A percentile compares a stretch with the other conserved stretches of the same genome.
Conservation (phyloP, 1,140 invertebrate genomes). For the Radopholus similis region DNA sequence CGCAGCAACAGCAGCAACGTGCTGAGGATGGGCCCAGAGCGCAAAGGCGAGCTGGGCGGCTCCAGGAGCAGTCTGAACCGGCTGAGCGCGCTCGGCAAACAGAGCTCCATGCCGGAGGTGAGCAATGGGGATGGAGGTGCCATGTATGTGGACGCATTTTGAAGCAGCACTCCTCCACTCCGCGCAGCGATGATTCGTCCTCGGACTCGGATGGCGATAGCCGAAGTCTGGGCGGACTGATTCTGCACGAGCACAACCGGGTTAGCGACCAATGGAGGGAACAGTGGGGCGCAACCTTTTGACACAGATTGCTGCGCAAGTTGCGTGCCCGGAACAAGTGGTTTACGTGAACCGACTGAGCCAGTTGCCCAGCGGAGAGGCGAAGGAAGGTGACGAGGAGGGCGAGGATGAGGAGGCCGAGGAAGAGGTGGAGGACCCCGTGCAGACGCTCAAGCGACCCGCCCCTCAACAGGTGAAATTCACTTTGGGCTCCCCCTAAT, state of each 20-base stretch:
- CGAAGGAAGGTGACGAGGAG: slow-evolving; percentile 10
- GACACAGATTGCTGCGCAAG: neutral
- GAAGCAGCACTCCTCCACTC: slow-evolving; percentile 72
- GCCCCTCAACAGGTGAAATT: neutral
- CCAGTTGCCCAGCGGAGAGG: neutral
- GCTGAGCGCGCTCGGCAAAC: slow-evolving; percentile 44
- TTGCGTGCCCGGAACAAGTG: slow-evolving; percentile 3
- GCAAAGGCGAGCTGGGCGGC: slow-evolving; percentile 9
- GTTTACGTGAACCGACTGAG: neutral
- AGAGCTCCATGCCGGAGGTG: slow-evolving; percentile 48
- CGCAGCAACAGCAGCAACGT: slow-evolving; percentile 32
- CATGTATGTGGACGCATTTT: neutral
- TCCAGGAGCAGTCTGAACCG: slow-evolving; percentile 31
- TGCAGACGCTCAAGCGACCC: slow-evolving; percentile 7
- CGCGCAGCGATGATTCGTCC: slow-evolving; percentile 77
- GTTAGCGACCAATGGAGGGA: neutral
- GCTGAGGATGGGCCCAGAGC: slow-evolving; percentile 1
- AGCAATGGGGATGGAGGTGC: neutral
- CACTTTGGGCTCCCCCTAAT: neutral
- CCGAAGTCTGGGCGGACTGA: slow-evolving; percentile 75
- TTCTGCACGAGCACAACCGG: slow-evolving; percentile 39
- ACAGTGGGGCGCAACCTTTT: neutral
- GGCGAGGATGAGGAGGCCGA: slow-evolving; percentile 42
- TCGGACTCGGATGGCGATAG: slow-evolving; percentile 13
- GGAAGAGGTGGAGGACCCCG: slow-evolving; percentile 17